Evolutionary conservation across 2,797 vertebrate genomes (phyloP).

Genomic region (Cirrhinus mrigala): DNA sequence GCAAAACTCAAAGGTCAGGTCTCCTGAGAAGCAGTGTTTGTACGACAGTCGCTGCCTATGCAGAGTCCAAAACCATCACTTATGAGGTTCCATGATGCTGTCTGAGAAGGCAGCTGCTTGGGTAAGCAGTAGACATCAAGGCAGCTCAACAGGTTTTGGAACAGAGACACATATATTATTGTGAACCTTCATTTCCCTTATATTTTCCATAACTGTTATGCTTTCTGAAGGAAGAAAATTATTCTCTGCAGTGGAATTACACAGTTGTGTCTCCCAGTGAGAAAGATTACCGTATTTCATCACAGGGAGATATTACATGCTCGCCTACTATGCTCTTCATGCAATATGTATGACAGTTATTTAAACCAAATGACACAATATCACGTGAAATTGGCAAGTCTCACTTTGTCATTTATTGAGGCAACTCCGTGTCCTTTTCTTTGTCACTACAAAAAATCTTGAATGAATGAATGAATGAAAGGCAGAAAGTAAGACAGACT

Average conservation of each 20-base stretch:
- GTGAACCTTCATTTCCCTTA: conserved; percentile 16
- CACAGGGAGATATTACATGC: conserved; percentile 49
- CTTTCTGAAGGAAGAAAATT: conserved; percentile 43
- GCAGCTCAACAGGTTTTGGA: neutral
- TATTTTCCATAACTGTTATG: conserved; percentile 27
- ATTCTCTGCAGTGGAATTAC: conserved; percentile 43
- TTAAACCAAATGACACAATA: conserved; percentile 56
- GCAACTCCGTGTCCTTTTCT: conserved; percentile 28
- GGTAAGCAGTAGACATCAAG: neutral
- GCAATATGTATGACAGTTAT: conserved; percentile 53
- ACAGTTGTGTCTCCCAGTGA: conserved; percentile 18
- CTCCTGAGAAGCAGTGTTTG: neutral
- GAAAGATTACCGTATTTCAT: conserved; percentile 48
- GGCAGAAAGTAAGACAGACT: neutral
- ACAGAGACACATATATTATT: neutral
- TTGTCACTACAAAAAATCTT: neutral
- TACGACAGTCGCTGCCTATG: too few relatives aligned
- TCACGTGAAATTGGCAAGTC: conserved; percentile 19
- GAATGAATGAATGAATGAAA: neutral
- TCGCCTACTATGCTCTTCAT: conserved; percentile 39
- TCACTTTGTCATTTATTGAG: conserved; percentile 27
- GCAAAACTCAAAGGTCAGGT: neutral
- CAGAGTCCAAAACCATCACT: neutral
- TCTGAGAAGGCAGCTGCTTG: neutral
- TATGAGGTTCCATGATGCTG: neutral